A percentile compares a stretch with the other conserved stretches of the same genome.
Evolutionary conservation across 2,797 vertebrate genomes (phyloP).

Genomic region (Chaetodon trifasciatus): DNA sequence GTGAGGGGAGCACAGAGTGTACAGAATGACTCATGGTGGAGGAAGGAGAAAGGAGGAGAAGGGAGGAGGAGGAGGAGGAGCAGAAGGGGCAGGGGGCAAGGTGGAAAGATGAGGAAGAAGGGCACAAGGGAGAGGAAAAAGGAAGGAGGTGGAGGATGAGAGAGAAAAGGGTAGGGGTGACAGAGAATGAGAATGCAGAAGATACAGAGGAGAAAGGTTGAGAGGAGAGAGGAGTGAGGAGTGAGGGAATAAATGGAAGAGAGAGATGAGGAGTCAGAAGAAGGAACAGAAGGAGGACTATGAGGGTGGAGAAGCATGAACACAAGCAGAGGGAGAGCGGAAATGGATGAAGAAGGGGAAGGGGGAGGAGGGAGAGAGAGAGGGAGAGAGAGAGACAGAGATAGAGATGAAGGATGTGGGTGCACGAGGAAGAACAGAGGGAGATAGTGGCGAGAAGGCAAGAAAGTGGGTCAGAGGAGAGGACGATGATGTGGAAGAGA

Average conservation of each 20-base stretch:
- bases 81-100: constrained; percentile 4
- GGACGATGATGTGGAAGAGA: constrained; percentile 62
- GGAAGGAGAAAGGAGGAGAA: constrained; percentile 56
- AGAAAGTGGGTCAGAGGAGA: constrained; percentile 75
- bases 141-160: constrained; percentile 15
- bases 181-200: constrained; percentile 28
- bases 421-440: constrained; percentile 60
- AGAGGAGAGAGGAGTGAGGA: constrained; percentile 17
- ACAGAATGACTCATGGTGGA: constrained; percentile 76
- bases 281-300: constrained; percentile 27
- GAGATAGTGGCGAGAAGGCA: constrained; percentile 67
- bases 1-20: constrained; percentile 65
- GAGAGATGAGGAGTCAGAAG: constrained; percentile 10
- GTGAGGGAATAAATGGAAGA: background rate
- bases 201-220: constrained; percentile 33
- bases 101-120: constrained; percentile 45
- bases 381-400: constrained; percentile 28
- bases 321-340: constrained; percentile 17
- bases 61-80: constrained; percentile 4
- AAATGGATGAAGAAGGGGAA: constrained; percentile 32
- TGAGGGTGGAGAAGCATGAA: constrained; percentile 42
- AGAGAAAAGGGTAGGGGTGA: background rate
- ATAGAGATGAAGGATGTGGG: constrained; percentile 59
- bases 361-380: constrained; percentile 28
- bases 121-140: background rate